Evolutionary conservation across 30 jellyfish, hydroid and myxozoan genomes (phyloP), one percentile per base, ranked within the genome.

Genomic region (Chironex yamaguchii): DNA sequence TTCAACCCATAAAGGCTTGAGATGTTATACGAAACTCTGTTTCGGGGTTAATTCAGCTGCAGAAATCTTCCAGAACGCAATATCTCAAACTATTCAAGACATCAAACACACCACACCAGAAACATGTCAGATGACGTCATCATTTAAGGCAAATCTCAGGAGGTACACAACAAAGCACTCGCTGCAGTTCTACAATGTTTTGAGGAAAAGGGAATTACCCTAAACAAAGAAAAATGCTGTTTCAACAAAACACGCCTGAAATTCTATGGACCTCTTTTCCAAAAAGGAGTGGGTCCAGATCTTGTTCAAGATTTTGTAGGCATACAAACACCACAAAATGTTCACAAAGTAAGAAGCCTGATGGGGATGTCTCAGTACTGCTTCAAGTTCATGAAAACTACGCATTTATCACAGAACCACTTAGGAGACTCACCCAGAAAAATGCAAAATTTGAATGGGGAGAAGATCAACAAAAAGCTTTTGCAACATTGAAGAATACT

Each of bases 231-330:
- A 76, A 81, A 81, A 81, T 81, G 76, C 91, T 75, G 83, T 33
- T 81, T 66, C 75, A 81, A 67, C 85, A 64, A 81, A 81, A 81
- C 83, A 63, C 83, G 75, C 42, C 64, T 81, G 42, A 76, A 35
- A 67, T 81, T 63, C 85, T 81, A 63, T 48, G 85, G 91, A 75
- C 84, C 67, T 42, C 75, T 81, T 64, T 81, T 81, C 76, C 42
- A 76, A 75, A 48, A 81, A 29, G 91, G 85, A 65, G 84, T 81
- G 32, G 50, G 84, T 68, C 91, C 91, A 2, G 86, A 81, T 48
- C 89, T 52, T 21, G 81, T 58, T 31, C 88, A 75, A 75, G 88
- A 75, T 51, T 75, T 79, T 63, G 82, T 70, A 50, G 63, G 63
- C 36, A 79, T 73, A 63, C 90, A 58, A 58, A 71, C 58, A 79